A percentile compares a stretch with the other conserved stretches of the same genome.
These are phyloP conservation scores for Zaprionus davidi DNA, from an alignment of 1,140 invertebrate species.

Conservation along the genomic window DNA sequence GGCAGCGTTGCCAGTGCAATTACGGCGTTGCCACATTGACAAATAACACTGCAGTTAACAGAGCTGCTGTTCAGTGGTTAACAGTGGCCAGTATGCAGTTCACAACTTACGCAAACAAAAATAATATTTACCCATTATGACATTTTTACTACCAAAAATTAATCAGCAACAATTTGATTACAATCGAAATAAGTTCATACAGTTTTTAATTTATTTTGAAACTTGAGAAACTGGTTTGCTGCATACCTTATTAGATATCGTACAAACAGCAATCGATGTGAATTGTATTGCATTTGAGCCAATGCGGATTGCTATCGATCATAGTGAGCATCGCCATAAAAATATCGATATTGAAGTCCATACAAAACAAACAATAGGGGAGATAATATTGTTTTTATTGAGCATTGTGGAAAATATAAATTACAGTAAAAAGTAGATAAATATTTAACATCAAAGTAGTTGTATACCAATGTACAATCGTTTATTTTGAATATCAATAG, in stretches of 20 bases:
- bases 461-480: not conserved
- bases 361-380: not conserved
- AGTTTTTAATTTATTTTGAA: not conserved
- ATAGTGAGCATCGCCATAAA: not conserved
- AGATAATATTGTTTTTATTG: not conserved
- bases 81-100: slow-evolving; percentile 6
- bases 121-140: not conserved
- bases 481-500: not conserved
- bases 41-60: slow-evolving; percentile 24
- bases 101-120: not conserved
- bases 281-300: not conserved
- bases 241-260: not conserved
- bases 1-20: slow-evolving; percentile 53
- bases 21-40: slow-evolving; percentile 30
- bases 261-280: not conserved
- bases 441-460: not conserved
- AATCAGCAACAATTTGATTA: not conserved
- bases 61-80: not conserved
- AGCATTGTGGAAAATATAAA: not conserved
- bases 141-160: not conserved
- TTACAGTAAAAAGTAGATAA: not conserved
- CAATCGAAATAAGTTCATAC: not conserved
- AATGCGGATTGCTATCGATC: not conserved
- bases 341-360: not conserved
- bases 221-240: not conserved